Conservation (phyloP, 2,888 invertebrate species). For the Cabera pusaria region DNA sequence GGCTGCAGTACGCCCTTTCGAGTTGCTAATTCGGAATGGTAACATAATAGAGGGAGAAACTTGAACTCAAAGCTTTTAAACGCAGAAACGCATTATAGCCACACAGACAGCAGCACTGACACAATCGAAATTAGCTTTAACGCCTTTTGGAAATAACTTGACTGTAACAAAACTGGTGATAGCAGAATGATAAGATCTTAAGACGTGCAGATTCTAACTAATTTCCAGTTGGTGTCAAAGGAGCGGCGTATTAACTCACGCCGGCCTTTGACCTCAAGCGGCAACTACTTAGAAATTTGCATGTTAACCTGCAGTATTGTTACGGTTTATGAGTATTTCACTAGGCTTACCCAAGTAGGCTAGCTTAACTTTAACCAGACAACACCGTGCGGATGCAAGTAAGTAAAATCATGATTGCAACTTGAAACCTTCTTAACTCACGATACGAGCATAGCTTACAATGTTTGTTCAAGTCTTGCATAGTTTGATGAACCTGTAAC, state of each 20-base stretch:
- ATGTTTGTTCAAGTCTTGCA: no score
- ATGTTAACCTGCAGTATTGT: slow-evolving; percentile 39
- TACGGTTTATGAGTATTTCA: slow-evolving; percentile 43
- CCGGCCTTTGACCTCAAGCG: neutral
- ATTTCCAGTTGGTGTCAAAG: slow-evolving; percentile 5
- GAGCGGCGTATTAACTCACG: neutral
- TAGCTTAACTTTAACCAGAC: slow-evolving; percentile 42
- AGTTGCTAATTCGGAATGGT: slow-evolving; percentile 59
- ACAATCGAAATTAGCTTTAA: slow-evolving; percentile 63
- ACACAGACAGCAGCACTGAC: slow-evolving; percentile 65
- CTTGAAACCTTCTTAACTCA: slow-evolving; percentile 4
- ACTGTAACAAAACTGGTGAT: slow-evolving; percentile 29
- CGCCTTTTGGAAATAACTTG: slow-evolving; percentile 55
- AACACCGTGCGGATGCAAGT: slow-evolving; percentile 22
- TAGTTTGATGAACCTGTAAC: neutral
- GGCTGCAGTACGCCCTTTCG: slow-evolving; percentile 18
- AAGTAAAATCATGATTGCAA: slow-evolving; percentile 31
- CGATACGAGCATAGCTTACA: slow-evolving; percentile 13
- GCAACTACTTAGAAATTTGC: slow-evolving; percentile 13
- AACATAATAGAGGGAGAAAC: slow-evolving; percentile 65
- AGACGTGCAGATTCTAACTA: slow-evolving; percentile 1
- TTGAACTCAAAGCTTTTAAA: slow-evolving; percentile 67
- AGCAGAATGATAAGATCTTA: neutral
- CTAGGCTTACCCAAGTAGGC: slow-evolving; percentile 49
- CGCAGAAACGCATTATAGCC: slow-evolving; percentile 69